Percentiles rank a stretch among this genome's conserved stretches.
Evolutionary conservation across 2,797 vertebrate species (phyloP).

Genomic region (Pyrocephalus nanus): DNA sequence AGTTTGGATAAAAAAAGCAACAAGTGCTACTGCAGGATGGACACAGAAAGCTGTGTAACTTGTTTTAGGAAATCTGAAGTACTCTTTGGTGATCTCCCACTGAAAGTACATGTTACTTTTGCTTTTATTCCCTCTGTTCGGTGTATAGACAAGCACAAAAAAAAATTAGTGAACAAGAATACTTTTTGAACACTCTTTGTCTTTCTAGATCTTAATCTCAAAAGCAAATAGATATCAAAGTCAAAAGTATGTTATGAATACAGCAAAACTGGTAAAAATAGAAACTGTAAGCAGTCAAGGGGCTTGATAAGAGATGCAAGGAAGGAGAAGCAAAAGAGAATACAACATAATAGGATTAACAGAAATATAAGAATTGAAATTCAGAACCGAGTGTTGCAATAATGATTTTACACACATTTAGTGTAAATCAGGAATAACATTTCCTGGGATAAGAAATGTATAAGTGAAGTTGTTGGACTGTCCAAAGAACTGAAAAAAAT

Average conservation of each 20-base stretch:
- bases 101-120: not conserved
- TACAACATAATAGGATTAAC: not conserved
- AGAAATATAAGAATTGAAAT: not conserved
- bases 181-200: not conserved
- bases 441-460: not conserved
- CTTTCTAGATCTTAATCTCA: not conserved
- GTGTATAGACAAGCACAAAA: not conserved
- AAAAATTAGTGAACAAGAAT: not conserved
- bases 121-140: not conserved
- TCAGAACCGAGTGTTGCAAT: not conserved
- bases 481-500: not conserved
- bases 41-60: not conserved
- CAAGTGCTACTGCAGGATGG: not conserved
- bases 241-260: not conserved
- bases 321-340: not conserved
- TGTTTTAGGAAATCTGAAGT: not conserved
- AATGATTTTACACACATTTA: not conserved
- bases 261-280: not conserved
- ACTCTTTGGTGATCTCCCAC: not conserved
- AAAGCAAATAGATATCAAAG: not conserved
- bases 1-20: not conserved
- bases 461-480: not conserved
- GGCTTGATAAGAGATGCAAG: not conserved
- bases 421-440: not conserved
- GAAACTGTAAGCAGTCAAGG: not conserved